Base-by-base conservation (phyloP, 1,140 invertebrate genomes). In the Druon quercuslanigerum region DNA sequence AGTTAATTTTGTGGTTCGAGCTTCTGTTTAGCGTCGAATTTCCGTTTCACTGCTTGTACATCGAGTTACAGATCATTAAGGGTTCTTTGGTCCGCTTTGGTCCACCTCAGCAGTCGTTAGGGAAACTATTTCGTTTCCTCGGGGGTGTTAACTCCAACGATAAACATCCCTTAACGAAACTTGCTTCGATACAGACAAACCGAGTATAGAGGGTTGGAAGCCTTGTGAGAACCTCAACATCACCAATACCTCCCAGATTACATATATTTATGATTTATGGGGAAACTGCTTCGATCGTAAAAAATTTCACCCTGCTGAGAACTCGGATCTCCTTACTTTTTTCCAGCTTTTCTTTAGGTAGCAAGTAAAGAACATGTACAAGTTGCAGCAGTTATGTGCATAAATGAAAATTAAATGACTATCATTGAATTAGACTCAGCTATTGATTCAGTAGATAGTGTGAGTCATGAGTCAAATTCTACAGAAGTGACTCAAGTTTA, bases 21-120 rank as follows among this genome's bases (percentile, higher is more conserved):
- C 25, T 40, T 66, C 40, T 46, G 40, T 11, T 46, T 46, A 46
- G 40, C 5, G 7, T n/a, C 60, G 14, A 66, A 66, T 66, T 66
- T 66, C 60, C 60, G 33, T 66, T 66, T 40, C 4, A 33, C 4
- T 4, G 33, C 60, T 66, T 66, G 60, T 40, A 66, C 60, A 66
- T 66, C 40, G 40, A 46, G 8, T 46, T 46, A 40, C 33, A 66
- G 60, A 46, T 66, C 60, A 66, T 66, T 66, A 40, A 66, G 60
- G 60, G 60, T 66, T 66, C 60, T 66, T 66, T 66, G 33, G 60
- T 40, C 13, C 33, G 14, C n/a, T 46, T 66, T 66, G 60, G 60
- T 66, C 60, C 14, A 66, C 12, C 40, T 46, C 60, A 66, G 25
- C 8, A 25, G 60, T 40, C 60, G 25, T 66, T 66, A 14, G 40